Base-by-base conservation (phyloP, 92 coral and sea anemone genomes). In the Epizoanthus scotinus region DNA sequence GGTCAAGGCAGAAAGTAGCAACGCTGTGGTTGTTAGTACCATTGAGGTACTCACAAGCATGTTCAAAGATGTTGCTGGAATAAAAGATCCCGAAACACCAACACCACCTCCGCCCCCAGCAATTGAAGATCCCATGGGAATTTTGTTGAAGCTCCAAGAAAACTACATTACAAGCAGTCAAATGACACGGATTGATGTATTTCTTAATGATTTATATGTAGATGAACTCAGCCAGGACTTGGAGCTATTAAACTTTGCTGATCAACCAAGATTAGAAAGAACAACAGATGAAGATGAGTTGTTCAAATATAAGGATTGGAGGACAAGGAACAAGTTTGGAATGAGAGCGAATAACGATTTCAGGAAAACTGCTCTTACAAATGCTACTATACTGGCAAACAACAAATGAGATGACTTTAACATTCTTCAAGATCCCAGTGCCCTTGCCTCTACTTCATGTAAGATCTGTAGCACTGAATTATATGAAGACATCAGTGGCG, bases 61-160 rank as follows among this genome's bases (percentile, higher is more conserved):
- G 52, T 68, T 68, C 47, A 68, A 68, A 19, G 73, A 68, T 2
- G 54, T 3, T 8, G 55, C 73, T 38, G 55, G 73, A 42, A 68
- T 68, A n/a, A 68, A 38, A 14, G 73, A 68, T 18, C 29, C 73
- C 9, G 73, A 68, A 14, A 27, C 13, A 42, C 34, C 73, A 38
- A 19, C 26, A 50, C n/a, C 31, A 6, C 73, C 73, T 0, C 56
- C 25, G 12, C 31, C 55, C 0, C 54, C 73, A n/a, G 27, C 3
- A 5, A 53, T 38, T 68, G 73, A 68, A 68, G 73, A 68, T 42
- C 73, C 17, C 8, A 68, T 24, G 20, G 55, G 22, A n/a, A 24
- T 7, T n/a, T 20, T 68, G 29, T 53, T 68, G 52, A 44, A n/a
- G 14, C 42, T 27, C 8, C 73, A 68, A 44, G 8, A 20, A 14